These are phyloP conservation scores for Pipistrellus kuhlii DNA, from an alignment of 2,797 vertebrate species.

Conservation along the genomic window DNA sequence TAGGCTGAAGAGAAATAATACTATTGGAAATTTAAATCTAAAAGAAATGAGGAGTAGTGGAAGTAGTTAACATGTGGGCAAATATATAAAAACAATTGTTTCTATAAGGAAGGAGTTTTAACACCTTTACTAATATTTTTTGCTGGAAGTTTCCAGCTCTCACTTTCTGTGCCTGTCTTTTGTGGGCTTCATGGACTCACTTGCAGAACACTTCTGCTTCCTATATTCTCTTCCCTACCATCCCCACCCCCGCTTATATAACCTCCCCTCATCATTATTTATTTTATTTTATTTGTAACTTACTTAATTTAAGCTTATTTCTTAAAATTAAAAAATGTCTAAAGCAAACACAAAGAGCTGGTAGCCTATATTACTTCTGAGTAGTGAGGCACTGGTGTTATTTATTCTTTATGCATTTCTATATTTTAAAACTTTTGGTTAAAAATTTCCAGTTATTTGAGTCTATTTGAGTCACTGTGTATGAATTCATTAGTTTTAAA, in stretches of 20 bases:
- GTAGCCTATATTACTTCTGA: not conserved
- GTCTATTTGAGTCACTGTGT: not conserved
- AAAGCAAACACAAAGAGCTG: not conserved
- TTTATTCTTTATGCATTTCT: not conserved
- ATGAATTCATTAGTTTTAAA: constrained; percentile 22
- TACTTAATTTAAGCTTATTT: not conserved
- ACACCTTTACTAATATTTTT: not conserved
- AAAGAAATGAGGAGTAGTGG: not conserved
- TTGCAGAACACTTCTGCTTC: not conserved
- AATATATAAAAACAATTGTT: not conserved
- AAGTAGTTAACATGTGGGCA: not conserved
- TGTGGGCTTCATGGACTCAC: not conserved
- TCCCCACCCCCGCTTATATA: not conserved
- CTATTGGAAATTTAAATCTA: not conserved
- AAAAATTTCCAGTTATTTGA: constrained; percentile 19
- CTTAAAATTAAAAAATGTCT: constrained; percentile 22
- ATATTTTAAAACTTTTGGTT: constrained; percentile 4
- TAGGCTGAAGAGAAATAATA: not conserved
- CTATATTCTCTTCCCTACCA: not conserved
- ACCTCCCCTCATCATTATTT: not conserved
- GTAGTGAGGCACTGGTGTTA: not conserved
- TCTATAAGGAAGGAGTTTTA: not conserved
- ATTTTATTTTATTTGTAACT: constrained; percentile 1
- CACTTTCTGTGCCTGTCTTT: not conserved
- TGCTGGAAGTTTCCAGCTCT: not conserved